These are phyloP conservation scores for Malurus elegans DNA, from an alignment of 2,113 vertebrate species.

Conservation along the genomic window DNA sequence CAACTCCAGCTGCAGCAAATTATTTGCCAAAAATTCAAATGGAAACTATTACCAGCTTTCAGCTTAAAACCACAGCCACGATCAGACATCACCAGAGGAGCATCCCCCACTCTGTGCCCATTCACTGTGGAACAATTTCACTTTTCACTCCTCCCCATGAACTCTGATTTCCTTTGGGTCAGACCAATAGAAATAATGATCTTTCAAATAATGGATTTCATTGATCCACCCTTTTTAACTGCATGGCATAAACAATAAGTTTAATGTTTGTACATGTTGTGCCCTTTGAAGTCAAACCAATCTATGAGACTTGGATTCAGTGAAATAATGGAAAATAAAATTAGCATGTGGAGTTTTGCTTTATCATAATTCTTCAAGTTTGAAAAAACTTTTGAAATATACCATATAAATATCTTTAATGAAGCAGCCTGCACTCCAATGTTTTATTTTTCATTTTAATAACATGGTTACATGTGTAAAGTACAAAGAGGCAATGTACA, in stretches of 20 bases:
- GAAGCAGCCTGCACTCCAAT: background rate
- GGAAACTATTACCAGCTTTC: constrained; percentile 22
- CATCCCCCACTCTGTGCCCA: background rate
- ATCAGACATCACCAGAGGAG: background rate
- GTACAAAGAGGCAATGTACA: constrained; percentile 10
- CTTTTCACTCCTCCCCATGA: background rate
- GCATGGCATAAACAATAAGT: background rate
- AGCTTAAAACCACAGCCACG: background rate
- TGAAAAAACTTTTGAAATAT: background rate
- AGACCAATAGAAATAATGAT: background rate
- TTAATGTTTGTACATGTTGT: background rate
- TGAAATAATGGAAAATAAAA: background rate
- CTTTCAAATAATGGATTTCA: background rate
- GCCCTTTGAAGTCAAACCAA: background rate
- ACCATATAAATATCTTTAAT: background rate
- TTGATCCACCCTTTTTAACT: background rate
- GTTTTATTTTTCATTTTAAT: background rate
- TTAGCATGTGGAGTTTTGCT: background rate
- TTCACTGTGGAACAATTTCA: background rate
- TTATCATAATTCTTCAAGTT: background rate
- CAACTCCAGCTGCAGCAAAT: constrained; percentile 44
- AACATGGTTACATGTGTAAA: background rate
- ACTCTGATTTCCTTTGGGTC: background rate
- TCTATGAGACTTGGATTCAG: background rate
- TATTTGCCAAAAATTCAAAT: constrained; percentile 35